These are phyloP conservation scores for Myotis lucifugus DNA, from an alignment of 2,113 vertebrate species.

Conservation along the genomic window DNA sequence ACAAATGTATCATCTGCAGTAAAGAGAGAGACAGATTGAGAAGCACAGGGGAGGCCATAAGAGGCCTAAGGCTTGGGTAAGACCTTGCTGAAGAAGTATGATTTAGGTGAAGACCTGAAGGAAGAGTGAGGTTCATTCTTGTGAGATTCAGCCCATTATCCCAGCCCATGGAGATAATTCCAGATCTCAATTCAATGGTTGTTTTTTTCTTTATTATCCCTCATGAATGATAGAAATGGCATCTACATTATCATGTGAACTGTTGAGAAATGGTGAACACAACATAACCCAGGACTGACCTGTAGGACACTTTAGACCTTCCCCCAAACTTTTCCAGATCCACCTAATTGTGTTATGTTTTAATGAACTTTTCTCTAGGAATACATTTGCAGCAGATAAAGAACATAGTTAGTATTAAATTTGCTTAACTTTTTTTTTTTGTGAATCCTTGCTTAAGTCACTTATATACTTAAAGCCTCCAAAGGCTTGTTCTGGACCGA, in stretches of 20 bases:
- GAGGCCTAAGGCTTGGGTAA: neutral
- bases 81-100: neutral
- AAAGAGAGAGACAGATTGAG: neutral
- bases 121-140: neutral
- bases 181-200: neutral
- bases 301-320: neutral
- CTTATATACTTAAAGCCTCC: neutral
- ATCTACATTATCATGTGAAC: neutral
- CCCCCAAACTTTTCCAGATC: neutral
- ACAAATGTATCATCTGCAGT: neutral
- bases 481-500: neutral
- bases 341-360: neutral
- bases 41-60: neutral
- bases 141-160: neutral
- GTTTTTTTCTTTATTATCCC: neutral
- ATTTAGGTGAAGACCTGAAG: neutral
- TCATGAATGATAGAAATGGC: neutral
- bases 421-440: neutral
- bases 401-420: neutral
- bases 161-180: neutral
- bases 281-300: neutral
- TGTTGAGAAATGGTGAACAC: neutral
- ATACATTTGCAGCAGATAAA: neutral
- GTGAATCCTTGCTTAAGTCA: neutral
- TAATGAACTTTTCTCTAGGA: neutral